Evolutionary conservation across 2,888 invertebrate species (phyloP).

Genomic region (Stenoptilia bipunctidactyla): DNA sequence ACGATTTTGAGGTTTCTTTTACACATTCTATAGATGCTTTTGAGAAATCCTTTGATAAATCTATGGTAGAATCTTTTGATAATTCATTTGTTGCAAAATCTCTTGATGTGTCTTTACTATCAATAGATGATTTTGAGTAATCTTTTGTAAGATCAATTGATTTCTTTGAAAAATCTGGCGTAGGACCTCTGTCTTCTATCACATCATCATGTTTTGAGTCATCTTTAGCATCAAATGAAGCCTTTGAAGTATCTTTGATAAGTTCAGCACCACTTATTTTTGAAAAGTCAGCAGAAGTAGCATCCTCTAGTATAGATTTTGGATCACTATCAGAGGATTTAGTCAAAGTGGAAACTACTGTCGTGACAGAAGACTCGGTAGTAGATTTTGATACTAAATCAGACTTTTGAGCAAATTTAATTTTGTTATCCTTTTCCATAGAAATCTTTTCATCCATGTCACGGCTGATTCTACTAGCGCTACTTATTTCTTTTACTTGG

Average conservation of each 20-base stretch:
- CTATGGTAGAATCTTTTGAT: slow-evolving; percentile 62
- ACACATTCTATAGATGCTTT: slow-evolving; percentile 62
- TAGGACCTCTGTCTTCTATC: slow-evolving; percentile 40
- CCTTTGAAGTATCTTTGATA: slow-evolving; percentile 54
- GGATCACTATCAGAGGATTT: slow-evolving; percentile 62
- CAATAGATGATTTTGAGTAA: slow-evolving; percentile 62
- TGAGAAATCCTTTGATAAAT: slow-evolving; percentile 60
- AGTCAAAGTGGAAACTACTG: slow-evolving; percentile 54
- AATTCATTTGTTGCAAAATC: slow-evolving; percentile 63
- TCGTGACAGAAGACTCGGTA: slow-evolving; percentile 61
- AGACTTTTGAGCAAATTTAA: slow-evolving; percentile 35
- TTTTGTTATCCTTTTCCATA: slow-evolving; percentile 26
- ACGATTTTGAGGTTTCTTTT: slow-evolving; percentile 54
- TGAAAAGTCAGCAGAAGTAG: slow-evolving; percentile 58
- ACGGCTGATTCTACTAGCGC: background rate
- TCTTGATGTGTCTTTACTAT: slow-evolving; percentile 62
- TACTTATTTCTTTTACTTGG: background rate
- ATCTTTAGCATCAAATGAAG: slow-evolving; percentile 51
- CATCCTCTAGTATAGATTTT: slow-evolving; percentile 57
- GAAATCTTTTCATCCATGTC: background rate
- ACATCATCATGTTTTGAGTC: slow-evolving; percentile 47
- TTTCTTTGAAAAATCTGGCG: slow-evolving; percentile 61
- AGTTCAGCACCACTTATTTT: slow-evolving; percentile 60
- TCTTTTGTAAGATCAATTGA: slow-evolving; percentile 60
- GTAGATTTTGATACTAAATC: slow-evolving; percentile 59